Percentiles rank a stretch among this genome's conserved stretches.
phyloP scores from a whole-genome alignment of 1,140 invertebrate species.

The Hylaeus volcanicus region DNA sequence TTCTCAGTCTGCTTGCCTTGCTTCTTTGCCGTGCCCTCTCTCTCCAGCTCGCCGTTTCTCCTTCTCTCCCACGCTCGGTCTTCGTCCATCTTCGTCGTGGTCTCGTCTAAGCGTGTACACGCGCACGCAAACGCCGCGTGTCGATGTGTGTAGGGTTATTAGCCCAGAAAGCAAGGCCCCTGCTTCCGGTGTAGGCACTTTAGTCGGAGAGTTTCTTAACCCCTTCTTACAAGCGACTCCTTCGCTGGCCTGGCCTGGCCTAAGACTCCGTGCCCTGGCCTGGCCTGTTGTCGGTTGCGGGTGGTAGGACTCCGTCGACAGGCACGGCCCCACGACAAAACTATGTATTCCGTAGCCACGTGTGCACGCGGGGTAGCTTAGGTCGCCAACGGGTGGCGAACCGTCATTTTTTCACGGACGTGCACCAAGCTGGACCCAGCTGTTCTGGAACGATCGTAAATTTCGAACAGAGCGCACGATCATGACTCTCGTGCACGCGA shows the following conservation, averaged over 20 bases:
- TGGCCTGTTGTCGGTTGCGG: conserved; percentile 61
- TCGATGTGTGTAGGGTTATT: conserved; percentile 80
- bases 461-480: conserved; percentile 56
- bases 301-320: conserved; percentile 60
- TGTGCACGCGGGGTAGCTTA: conserved; percentile 38
- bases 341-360: not conserved
- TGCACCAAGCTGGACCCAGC: conserved; percentile 33
- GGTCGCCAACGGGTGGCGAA: conserved; percentile 40
- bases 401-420: conserved; percentile 42
- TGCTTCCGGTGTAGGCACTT: conserved; percentile 80
- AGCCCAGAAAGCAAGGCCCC: conserved; percentile 81
- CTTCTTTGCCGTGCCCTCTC: too few relatives aligned
- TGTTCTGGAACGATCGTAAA: conserved; percentile 43
- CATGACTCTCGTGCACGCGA: conserved; percentile 49
- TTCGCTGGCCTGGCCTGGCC: conserved; percentile 66
- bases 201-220: conserved; percentile 80
- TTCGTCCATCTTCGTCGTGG: not conserved
- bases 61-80: not conserved
- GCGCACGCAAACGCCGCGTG: conserved; percentile 70
- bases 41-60: not conserved
- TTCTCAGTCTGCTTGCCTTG: not conserved
- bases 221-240: conserved; percentile 71
- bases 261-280: conserved; percentile 58
- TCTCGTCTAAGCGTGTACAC: conserved; percentile 59
- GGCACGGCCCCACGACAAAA: conserved; percentile 34